Conservation (phyloP, 1,140 invertebrate species). For the Achroia grisella region DNA sequence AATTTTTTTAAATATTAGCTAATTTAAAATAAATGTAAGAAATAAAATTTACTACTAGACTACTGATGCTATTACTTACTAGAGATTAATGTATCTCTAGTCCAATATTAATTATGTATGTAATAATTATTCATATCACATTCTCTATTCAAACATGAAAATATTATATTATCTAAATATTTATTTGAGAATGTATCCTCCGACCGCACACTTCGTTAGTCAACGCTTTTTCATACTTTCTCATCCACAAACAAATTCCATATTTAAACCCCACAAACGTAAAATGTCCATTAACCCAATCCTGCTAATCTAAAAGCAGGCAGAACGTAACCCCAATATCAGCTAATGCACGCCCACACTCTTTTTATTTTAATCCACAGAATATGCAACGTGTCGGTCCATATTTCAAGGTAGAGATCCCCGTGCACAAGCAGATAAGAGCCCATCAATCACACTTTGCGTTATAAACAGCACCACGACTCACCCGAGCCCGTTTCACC, state of each 20-base stretch:
- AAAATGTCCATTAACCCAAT: neutral
- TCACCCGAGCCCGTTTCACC: constrained; percentile 5
- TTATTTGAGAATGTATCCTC: neutral
- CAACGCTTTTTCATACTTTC: too few relatives aligned
- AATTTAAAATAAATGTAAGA: too few relatives aligned
- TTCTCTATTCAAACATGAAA: too few relatives aligned
- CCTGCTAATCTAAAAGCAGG: constrained; percentile 1
- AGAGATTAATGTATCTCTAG: too few relatives aligned
- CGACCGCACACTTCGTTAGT: neutral
- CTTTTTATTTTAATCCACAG: constrained; percentile 19
- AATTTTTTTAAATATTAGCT: too few relatives aligned
- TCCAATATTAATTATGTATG: too few relatives aligned
- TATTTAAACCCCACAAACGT: neutral
- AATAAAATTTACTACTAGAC: too few relatives aligned
- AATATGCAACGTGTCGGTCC: constrained; percentile 34
- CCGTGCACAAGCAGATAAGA: constrained; percentile 42
- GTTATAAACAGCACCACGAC: constrained; percentile 37
- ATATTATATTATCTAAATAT: neutral
- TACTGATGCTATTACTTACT: too few relatives aligned
- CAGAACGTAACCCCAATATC: neutral
- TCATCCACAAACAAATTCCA: neutral
- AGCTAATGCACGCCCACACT: constrained; percentile 5
- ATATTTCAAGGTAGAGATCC: constrained; percentile 39
- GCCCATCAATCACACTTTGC: constrained; percentile 57
- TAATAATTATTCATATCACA: too few relatives aligned